A percentile compares a stretch with the other conserved stretches of the same genome.
Evolutionary conservation across 1,140 invertebrate genomes (phyloP).

Genomic region (Belonocnema kinseyi): DNA sequence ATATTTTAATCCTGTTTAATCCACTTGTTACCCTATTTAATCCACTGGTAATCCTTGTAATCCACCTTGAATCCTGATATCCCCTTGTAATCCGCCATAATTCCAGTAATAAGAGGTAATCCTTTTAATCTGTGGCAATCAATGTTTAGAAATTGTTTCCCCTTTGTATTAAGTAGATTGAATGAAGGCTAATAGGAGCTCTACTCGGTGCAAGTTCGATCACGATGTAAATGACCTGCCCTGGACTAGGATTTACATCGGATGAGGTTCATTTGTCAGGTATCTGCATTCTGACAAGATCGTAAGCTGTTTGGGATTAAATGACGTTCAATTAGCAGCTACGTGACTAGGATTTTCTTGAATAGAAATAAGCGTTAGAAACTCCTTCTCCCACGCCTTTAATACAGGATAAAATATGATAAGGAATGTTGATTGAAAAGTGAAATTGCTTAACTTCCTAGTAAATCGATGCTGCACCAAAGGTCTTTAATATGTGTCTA

Average conservation of each 20-base stretch:
- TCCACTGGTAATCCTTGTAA: too few relatives aligned
- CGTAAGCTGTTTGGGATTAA: slow-evolving; percentile 27
- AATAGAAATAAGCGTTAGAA: slow-evolving; percentile 27
- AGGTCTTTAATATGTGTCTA: slow-evolving; percentile 31
- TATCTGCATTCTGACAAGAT: slow-evolving; percentile 19
- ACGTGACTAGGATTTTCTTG: slow-evolving; percentile 29
- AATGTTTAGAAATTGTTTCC: too few relatives aligned
- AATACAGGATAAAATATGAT: slow-evolving; percentile 25
- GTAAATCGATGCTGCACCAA: slow-evolving; percentile 30
- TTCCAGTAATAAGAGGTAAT: too few relatives aligned
- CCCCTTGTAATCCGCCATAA: too few relatives aligned
- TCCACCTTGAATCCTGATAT: too few relatives aligned
- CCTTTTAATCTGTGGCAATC: too few relatives aligned
- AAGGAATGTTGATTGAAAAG: slow-evolving; percentile 31
- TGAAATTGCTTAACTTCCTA: slow-evolving; percentile 29
- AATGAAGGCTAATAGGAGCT: too few relatives aligned
- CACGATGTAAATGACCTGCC: slow-evolving; percentile 30
- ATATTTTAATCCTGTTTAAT: too few relatives aligned
- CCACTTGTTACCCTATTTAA: too few relatives aligned
- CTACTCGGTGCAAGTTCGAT: slow-evolving; percentile 8
- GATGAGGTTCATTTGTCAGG: slow-evolving; percentile 25
- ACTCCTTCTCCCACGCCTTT: slow-evolving; percentile 31
- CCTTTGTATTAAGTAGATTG: too few relatives aligned
- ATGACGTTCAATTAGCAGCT: slow-evolving; percentile 26
- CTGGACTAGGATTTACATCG: slow-evolving; percentile 14